Conservation (phyloP, 2,113 vertebrate species). For the Lipotes vexillifer region DNA sequence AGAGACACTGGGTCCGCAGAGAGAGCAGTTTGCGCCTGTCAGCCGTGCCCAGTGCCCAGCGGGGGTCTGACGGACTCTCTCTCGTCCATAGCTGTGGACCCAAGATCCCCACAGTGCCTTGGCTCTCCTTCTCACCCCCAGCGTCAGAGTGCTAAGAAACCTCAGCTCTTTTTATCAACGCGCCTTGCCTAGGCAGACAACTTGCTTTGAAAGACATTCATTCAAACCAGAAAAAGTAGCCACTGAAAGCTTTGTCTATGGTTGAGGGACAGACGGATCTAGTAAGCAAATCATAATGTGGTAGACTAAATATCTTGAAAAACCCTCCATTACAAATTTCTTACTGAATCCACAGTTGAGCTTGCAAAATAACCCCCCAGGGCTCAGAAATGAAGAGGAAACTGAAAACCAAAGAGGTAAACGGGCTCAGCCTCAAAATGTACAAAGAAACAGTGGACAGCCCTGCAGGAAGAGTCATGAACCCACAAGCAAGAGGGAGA, state of each 20-base stretch:
- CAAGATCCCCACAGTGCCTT: not conserved
- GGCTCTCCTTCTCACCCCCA: not conserved
- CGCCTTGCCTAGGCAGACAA: not conserved
- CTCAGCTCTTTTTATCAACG: not conserved
- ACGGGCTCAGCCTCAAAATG: not conserved
- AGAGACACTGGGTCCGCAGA: not conserved
- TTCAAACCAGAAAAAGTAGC: not conserved
- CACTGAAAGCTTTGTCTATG: not conserved
- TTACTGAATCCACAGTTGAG: not conserved
- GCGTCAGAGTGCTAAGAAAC: not conserved
- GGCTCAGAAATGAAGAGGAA: not conserved
- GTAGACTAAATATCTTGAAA: not conserved
- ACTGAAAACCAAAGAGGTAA: not conserved
- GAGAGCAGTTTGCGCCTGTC: not conserved
- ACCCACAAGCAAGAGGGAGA: not conserved
- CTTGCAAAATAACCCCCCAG: not conserved
- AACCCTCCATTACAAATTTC: not conserved
- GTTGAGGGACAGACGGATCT: not conserved
- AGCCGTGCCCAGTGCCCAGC: not conserved
- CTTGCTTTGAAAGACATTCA: not conserved
- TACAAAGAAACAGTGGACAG: not conserved
- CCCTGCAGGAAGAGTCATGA: not conserved
- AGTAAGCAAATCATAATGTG: not conserved
- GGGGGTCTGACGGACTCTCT: not conserved
- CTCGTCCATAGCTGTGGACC: not conserved